phyloP scores from a whole-genome alignment of 2,113 vertebrate genomes.

The Pteruthius melanotis region DNA sequence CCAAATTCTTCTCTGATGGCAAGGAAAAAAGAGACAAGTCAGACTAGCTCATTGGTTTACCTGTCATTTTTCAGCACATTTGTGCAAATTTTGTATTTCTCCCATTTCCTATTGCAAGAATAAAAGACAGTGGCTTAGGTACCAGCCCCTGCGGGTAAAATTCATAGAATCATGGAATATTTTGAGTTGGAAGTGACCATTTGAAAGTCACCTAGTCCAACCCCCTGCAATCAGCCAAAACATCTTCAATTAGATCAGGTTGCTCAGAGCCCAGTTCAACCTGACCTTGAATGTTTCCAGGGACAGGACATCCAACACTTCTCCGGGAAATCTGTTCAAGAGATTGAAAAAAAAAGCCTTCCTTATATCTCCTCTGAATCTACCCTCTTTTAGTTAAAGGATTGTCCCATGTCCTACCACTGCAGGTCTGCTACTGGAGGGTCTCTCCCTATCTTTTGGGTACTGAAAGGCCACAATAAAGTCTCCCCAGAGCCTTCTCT shows the following conservation, averaged over 20 bases:
- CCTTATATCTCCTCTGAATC: neutral
- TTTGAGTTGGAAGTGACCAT: neutral
- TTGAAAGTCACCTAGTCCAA: neutral
- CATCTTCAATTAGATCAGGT: neutral
- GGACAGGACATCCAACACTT: fast-evolving
- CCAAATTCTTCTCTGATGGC: neutral
- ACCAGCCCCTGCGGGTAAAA: neutral
- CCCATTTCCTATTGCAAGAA: neutral
- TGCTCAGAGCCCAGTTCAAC: neutral
- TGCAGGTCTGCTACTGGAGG: neutral
- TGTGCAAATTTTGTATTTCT: neutral
- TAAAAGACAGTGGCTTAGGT: neutral
- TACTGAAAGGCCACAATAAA: neutral
- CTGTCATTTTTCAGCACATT: neutral
- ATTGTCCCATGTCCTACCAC: fast-evolving
- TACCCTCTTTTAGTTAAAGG: fast-evolving
- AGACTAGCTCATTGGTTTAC: neutral
- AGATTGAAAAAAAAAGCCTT: neutral
- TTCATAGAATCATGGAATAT: neutral
- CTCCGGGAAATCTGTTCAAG: neutral
- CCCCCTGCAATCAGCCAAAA: fast-evolving
- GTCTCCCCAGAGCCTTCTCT: neutral
- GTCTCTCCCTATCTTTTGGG: neutral
- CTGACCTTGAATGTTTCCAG: neutral
- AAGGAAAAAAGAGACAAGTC: neutral